phyloP scores from a whole-genome alignment of 1,140 invertebrate species.

The Drosophila triauraria region DNA sequence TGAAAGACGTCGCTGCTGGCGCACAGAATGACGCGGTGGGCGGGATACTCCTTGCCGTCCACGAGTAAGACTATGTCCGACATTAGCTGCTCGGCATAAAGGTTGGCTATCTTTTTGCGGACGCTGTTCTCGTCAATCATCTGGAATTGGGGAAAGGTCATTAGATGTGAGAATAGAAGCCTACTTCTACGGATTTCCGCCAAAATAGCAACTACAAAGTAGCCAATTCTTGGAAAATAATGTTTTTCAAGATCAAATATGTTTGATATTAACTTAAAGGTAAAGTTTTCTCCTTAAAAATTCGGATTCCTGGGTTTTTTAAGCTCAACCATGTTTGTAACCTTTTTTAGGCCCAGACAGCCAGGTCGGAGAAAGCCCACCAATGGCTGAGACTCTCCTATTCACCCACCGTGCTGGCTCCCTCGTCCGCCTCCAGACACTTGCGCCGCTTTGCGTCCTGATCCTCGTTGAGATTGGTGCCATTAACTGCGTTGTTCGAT shows the following conservation, averaged over 20 bases:
- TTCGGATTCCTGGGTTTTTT: no score
- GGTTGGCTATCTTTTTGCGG: constrained; percentile 91
- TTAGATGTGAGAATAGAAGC: neutral
- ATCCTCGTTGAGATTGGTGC: constrained; percentile 42
- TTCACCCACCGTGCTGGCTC: constrained; percentile 72
- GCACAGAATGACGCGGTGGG: constrained; percentile 96
- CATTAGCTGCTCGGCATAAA: constrained; percentile 94
- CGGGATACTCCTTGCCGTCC: constrained; percentile 92
- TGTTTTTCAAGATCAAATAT: no score
- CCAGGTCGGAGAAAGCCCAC: no score
- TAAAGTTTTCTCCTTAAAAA: no score
- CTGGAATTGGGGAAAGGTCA: constrained; percentile 77
- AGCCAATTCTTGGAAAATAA: no score
- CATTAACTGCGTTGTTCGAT: constrained; percentile 30
- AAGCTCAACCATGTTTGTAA: no score
- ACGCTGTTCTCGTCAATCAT: constrained; percentile 93
- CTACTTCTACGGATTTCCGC: no score
- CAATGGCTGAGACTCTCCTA: neutral
- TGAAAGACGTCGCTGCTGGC: constrained; percentile 98
- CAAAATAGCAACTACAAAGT: no score
- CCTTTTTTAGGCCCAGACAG: no score
- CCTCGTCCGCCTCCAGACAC: constrained; percentile 67
- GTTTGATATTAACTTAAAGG: no score
- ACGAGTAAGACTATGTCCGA: constrained; percentile 94
- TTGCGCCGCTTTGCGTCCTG: constrained; percentile 73